Conservation (phyloP, 2,797 vertebrate species). For the Cephalopachus bancanus region DNA sequence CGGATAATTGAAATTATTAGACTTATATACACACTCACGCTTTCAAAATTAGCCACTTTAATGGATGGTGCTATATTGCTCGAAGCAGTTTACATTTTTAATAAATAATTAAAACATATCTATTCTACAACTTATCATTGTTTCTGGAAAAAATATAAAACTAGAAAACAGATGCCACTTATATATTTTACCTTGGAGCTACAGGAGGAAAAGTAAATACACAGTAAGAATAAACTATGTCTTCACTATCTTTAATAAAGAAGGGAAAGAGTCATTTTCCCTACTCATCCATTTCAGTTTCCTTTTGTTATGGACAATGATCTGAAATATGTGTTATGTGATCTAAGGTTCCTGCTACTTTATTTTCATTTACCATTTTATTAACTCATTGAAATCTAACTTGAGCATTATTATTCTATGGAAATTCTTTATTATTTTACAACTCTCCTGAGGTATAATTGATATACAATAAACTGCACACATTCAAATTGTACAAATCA, state of each 20-base stretch:
- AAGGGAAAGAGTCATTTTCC: background rate
- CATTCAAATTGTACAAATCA: background rate
- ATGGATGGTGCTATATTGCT: slow-evolving; percentile 47
- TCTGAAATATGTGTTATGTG: background rate
- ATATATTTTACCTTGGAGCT: slow-evolving; percentile 5
- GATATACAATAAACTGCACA: background rate
- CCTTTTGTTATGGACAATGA: background rate
- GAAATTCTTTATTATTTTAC: background rate
- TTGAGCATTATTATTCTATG: background rate
- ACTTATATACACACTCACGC: background rate
- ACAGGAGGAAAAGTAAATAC: background rate
- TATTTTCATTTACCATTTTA: background rate
- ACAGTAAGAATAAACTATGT: background rate
- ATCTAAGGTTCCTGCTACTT: background rate
- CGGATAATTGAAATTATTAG: background rate
- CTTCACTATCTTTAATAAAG: background rate
- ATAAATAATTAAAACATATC: slow-evolving; percentile 77
- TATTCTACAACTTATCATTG: slow-evolving; percentile 19
- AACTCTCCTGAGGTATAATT: background rate
- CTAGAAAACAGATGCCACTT: slow-evolving; percentile 9
- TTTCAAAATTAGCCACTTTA: slow-evolving; percentile 67
- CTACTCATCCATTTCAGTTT: background rate
- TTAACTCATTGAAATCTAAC: background rate
- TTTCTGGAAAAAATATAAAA: slow-evolving; percentile 22
- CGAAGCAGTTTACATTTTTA: slow-evolving; percentile 57